Base-by-base conservation (phyloP, 1,140 invertebrate species). In the Drosophila ogumai region DNA sequence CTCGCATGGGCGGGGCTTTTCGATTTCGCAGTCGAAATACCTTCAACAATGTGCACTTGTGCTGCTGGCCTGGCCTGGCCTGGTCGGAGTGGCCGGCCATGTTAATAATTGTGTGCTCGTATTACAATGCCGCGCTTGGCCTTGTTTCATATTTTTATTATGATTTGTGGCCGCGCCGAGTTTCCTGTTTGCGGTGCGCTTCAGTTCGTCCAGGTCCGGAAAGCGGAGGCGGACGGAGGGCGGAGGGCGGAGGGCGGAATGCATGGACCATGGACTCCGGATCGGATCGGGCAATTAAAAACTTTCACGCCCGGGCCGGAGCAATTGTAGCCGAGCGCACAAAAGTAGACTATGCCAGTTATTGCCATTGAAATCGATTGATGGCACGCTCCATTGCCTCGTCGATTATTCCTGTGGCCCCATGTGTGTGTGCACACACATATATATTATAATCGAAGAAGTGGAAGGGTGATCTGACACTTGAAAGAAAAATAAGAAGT, bases 341-440 rank as follows among this genome's bases (percentile, higher is more conserved):
- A 76, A 58, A 77, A 78, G 75, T 78, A 78, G 75, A 78, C 75
- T 77, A 77, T 72, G 69, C 52, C 69, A 50, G 69, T 72, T 72
- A 72, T 72, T 58, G 54, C 69, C 69, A 72, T 59, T 72, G 52
- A 50, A 72, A 72, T 77, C 64, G 74, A 78, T 78, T 69, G 64
- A 54, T 54, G n/a, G 50, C 13, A 71, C 75, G 57, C 50, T 61
- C 65, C 75, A 78, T 75, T 75, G 73, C 73, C 40, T 58, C 47
- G 49, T 32, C 74, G 47, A 71, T 77, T 71, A 50, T 65, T 72
- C 67, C 68, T 47, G 66, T 28, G 25, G 52, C 22, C 34, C 49
- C 49, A 72, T 65, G 65, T 66, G 40, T 19, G 22, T 13, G 32
- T 12, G 36, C 36, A 25, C 22, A 60, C 55, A 36, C 13, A 47